A percentile compares a stretch with the other conserved stretches of the same genome.
Evolutionary conservation across 2,113 vertebrate genomes (phyloP).

Genomic region (Tachycineta bicolor): DNA sequence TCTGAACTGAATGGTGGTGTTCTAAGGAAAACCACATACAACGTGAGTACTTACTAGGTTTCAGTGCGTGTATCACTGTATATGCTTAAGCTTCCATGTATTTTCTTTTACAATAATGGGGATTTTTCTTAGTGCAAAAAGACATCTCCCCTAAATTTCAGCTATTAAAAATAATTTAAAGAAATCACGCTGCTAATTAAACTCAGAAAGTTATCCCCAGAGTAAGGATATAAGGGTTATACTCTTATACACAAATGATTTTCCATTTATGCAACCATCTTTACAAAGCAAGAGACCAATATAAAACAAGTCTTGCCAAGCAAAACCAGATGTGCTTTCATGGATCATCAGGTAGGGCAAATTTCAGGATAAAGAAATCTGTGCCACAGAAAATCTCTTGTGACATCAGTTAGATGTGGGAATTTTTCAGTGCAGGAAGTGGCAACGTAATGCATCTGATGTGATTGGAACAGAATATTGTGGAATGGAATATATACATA

Average conservation of each 20-base stretch:
- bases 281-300: background rate
- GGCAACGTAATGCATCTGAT: background rate
- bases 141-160: background rate
- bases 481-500: background rate
- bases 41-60: background rate
- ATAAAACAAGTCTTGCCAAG: background rate
- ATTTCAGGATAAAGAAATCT: background rate
- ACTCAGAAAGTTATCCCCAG: background rate
- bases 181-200: background rate
- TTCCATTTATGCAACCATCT: background rate
- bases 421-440: background rate
- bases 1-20: slow-evolving; percentile 88
- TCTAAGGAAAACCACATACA: slow-evolving; percentile 61
- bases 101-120: background rate
- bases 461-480: background rate
- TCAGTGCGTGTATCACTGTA: background rate
- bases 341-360: background rate
- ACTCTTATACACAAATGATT: background rate
- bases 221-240: background rate
- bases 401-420: background rate
- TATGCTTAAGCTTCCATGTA: background rate
- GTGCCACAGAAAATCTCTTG: background rate
- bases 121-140: background rate
- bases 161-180: background rate
- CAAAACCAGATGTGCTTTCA: background rate